These are phyloP conservation scores for Ahaetulla prasina DNA, from an alignment of 2,113 vertebrate species.

Conservation along the genomic window DNA sequence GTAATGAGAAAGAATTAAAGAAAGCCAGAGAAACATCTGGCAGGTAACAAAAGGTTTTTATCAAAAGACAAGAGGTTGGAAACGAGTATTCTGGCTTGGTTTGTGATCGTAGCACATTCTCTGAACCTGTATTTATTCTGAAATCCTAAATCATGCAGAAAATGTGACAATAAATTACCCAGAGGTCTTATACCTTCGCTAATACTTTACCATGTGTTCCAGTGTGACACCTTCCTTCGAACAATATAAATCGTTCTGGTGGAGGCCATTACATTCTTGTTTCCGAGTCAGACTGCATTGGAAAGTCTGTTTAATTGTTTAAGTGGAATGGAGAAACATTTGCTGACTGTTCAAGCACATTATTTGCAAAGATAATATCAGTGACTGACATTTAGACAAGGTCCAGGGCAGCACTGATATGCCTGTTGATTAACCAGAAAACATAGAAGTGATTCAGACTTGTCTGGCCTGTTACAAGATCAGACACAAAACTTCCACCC, in stretches of 20 bases:
- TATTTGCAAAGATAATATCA: conserved; percentile 33
- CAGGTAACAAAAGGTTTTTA: not conserved
- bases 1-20: no score
- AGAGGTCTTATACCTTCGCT: not conserved
- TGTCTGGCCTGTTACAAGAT: not conserved
- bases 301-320: conserved; percentile 34
- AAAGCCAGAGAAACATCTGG: not conserved
- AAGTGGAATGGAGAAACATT: conserved; percentile 16
- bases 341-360: conserved; percentile 20
- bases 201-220: conserved; percentile 4
- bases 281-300: not conserved
- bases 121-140: not conserved
- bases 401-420: conserved; percentile 3
- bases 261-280: not conserved
- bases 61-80: not conserved
- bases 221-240: not conserved
- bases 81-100: not conserved
- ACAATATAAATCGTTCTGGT: conserved; percentile 7
- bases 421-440: conserved; percentile 1
- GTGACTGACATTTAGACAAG: conserved; percentile 12
- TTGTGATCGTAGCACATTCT: not conserved
- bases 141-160: conserved; percentile 8
- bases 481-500: not conserved
- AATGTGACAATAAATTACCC: conserved; percentile 4
- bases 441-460: conserved; percentile 1